phyloP scores from a whole-genome alignment of 2,888 invertebrate species.

The Eurytoma californica region DNA sequence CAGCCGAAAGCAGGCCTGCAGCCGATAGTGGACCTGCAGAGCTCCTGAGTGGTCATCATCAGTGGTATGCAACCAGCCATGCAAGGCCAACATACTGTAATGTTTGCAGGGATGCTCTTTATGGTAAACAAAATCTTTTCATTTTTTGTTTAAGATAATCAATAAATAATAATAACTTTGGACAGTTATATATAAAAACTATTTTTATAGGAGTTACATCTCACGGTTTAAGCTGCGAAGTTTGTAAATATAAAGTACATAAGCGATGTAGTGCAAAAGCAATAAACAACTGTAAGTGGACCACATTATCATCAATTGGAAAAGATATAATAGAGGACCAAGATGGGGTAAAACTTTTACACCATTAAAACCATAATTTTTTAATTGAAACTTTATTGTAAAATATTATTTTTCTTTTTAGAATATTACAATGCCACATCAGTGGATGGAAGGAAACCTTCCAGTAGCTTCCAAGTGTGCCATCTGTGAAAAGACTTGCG shows the following conservation, averaged over 20 bases:
- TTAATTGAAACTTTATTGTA: neutral
- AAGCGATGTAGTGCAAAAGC: constrained; percentile 95
- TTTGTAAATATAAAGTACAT: constrained; percentile 98
- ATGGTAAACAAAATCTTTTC: constrained; percentile 74
- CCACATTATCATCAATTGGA: constrained; percentile 95
- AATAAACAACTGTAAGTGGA: constrained; percentile 98
- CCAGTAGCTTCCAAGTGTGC: constrained; percentile 95
- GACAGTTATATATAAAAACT: neutral
- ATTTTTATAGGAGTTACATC: constrained; percentile 87
- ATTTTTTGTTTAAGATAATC: constrained; percentile 8
- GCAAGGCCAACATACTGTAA: constrained; percentile 98
- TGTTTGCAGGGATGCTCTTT: constrained; percentile 94
- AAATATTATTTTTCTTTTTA: constrained; percentile 69
- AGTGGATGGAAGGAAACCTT: constrained; percentile 98
- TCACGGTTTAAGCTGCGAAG: constrained; percentile 96
- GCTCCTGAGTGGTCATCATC: constrained; percentile 83
- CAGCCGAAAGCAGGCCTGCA: constrained; percentile 78
- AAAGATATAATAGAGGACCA: constrained; percentile 94
- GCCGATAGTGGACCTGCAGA: constrained; percentile 78
- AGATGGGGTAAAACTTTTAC: constrained; percentile 82
- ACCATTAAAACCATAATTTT: neutral
- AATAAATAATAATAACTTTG: neutral
- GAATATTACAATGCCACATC: constrained; percentile 96
- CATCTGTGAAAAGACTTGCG: constrained; percentile 96
- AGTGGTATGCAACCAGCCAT: constrained; percentile 94